Evolutionary conservation across 2,888 invertebrate species (phyloP).

Genomic region (Andricus quercusramuli): DNA sequence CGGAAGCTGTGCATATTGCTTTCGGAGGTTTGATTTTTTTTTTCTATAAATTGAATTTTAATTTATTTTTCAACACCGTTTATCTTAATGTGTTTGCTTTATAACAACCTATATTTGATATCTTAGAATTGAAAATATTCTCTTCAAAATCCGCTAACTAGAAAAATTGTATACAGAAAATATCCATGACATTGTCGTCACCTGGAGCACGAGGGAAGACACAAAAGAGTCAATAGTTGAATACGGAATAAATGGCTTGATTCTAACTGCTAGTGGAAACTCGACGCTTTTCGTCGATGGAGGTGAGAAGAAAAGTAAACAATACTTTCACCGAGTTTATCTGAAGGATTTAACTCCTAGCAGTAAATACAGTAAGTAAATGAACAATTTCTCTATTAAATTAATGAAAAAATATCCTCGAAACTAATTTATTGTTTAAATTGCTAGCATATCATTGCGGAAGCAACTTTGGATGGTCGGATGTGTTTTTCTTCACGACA

Average conservation of each 20-base stretch:
- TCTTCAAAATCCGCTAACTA: not conserved
- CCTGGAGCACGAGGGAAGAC: constrained; percentile 89
- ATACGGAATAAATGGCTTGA: constrained; percentile 85
- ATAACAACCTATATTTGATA: not conserved
- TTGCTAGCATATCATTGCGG: constrained; percentile 89
- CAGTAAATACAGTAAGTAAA: constrained; percentile 82
- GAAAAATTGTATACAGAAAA: constrained; percentile 79
- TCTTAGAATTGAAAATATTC: not conserved
- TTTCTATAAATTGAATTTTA: constrained; percentile 56
- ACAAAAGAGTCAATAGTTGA: constrained; percentile 86
- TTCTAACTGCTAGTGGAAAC: constrained; percentile 81
- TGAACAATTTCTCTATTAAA: not conserved
- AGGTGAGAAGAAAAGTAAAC: constrained; percentile 80
- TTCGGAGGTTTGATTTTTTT: constrained; percentile 82
- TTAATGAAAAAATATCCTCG: not conserved
- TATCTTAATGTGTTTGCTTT: no score
- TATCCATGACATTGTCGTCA: constrained; percentile 86
- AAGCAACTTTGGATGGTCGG: constrained; percentile 90
- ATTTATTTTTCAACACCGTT: not conserved
- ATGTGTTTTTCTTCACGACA: constrained; percentile 88
- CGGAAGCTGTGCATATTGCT: constrained; percentile 85
- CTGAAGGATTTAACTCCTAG: constrained; percentile 83
- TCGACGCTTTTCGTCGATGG: constrained; percentile 87
- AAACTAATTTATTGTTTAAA: constrained; percentile 26
- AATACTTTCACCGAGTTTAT: constrained; percentile 89